A percentile compares a stretch with the other conserved stretches of the same genome.
Conservation (phyloP, 2,113 vertebrate species). For the Pteropus alecto region DNA sequence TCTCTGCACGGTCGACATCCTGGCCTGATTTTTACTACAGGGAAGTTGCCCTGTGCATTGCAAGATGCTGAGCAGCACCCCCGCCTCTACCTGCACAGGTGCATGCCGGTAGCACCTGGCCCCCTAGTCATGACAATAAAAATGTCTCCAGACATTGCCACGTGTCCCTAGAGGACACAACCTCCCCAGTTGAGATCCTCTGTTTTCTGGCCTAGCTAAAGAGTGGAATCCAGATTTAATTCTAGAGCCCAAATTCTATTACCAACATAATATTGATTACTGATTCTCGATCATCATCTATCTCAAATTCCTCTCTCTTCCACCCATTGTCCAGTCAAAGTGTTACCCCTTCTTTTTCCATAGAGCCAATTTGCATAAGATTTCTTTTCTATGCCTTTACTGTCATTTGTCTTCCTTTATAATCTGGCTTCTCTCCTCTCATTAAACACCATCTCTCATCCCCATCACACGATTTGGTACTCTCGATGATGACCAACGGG, state of each 20-base stretch:
- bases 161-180: background rate
- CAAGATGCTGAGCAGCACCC: rapidly evolving
- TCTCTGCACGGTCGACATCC: background rate
- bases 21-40: background rate
- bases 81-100: background rate
- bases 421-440: background rate
- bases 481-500: background rate
- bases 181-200: background rate
- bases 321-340: background rate
- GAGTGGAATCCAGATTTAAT: background rate
- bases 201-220: no score
- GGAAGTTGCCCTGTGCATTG: background rate
- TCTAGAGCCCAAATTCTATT: background rate
- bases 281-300: background rate
- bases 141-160: background rate
- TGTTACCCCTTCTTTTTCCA: background rate
- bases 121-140: background rate
- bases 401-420: background rate
- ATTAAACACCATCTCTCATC: background rate
- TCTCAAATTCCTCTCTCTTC: background rate
- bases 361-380: background rate
- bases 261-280: background rate
- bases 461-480: background rate
- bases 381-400: background rate
- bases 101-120: background rate